These are phyloP conservation scores for Cynopterus brachyotis DNA, from an alignment of 2,113 vertebrate species.

Conservation along the genomic window DNA sequence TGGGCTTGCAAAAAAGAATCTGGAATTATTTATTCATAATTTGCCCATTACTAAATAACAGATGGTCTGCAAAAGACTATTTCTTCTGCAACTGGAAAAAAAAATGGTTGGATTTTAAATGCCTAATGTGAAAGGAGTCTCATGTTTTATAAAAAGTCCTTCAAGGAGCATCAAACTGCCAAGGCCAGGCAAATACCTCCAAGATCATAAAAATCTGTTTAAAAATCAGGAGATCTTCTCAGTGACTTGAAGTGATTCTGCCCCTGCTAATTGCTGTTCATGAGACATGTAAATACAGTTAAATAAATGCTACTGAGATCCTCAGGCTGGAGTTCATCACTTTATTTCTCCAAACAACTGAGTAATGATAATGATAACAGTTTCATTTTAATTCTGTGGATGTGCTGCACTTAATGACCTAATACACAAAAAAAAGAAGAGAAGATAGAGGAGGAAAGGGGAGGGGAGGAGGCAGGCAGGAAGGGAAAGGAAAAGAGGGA, in stretches of 20 bases:
- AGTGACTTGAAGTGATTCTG: fast-evolving
- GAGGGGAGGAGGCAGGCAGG: fast-evolving
- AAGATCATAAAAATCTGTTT: background rate
- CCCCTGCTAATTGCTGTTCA: background rate
- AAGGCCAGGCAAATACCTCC: background rate
- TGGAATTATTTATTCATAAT: slow-evolving; percentile 85
- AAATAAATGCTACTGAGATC: background rate
- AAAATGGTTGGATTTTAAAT: slow-evolving; percentile 60
- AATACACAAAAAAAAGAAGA: background rate
- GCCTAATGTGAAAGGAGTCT: background rate
- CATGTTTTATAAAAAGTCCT: slow-evolving; percentile 49
- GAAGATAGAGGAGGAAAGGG: background rate
- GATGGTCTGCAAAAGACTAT: slow-evolving; percentile 77
- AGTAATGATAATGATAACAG: background rate
- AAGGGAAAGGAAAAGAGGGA: no score
- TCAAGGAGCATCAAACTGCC: background rate
- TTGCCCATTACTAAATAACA: slow-evolving; percentile 82
- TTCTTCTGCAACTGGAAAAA: slow-evolving; percentile 71
- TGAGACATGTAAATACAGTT: background rate
- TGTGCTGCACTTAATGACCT: background rate
- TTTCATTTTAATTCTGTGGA: background rate
- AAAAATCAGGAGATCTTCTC: background rate
- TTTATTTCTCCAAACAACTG: background rate
- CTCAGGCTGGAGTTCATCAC: background rate
- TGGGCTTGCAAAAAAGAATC: slow-evolving; percentile 76